Evolutionary conservation across 2,113 vertebrate species (phyloP), one percentile per base, ranked within the genome.

Genomic region (Aplodontia rufa): DNA sequence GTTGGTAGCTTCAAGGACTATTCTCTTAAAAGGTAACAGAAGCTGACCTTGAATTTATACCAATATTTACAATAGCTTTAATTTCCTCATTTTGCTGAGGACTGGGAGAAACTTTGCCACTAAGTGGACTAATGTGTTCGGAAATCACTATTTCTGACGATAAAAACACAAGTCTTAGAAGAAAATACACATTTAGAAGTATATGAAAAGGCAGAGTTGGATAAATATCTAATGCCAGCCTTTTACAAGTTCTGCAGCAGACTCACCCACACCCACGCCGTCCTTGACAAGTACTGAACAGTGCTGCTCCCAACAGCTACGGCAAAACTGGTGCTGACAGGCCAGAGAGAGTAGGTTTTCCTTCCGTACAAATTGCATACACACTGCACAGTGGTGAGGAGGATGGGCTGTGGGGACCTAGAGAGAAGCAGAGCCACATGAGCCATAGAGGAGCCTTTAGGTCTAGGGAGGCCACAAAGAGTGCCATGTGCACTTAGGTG

Each of bases 261-360:
- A 98, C 99, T 99, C 97, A 99, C 99, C 99, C 0, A 99, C 99
- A 98, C 99, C 99, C 8, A 99, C 98, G 71, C 99, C 99, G 17
- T 99, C 99, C 98, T 99, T 99, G 98, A 99, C 99, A 19, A 99
- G 99, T 69, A 99, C 99, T 66, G 99, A 99, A 98, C 99, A 99
- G 96, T 99, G 99, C 98, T 99, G 99, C 98, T 99, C 99, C 99
- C 99, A 99, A 98, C 99, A 99, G 98, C 98, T 99, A 98, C 99
- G 99, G 97, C 99, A 99, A 98, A 99, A 99, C 97, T 99, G 99
- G 98, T 99, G 99, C 98, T 99, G 99, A 97, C 99, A 99, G 93
- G 99, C 99, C 98, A 99, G 98, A 55, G 99, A 99, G 92, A 99
- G 98, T 89, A 99, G 98, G 81, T 99, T 98, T 95, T 99, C 99